Conservation (phyloP, 2,797 vertebrate species). For the Lithobates pipiens region DNA sequence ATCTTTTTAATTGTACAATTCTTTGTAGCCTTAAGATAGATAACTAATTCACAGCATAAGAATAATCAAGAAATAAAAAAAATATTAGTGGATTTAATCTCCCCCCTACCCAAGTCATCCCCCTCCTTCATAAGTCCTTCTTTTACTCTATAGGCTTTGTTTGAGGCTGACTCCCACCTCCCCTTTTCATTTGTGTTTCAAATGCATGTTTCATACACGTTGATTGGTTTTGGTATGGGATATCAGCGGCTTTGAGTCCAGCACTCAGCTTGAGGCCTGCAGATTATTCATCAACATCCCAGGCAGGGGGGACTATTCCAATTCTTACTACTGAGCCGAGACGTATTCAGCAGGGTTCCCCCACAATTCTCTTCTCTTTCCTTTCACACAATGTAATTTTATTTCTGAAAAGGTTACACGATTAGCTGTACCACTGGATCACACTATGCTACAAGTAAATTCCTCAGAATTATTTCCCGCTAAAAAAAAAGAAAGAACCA, state of each 20-base stretch:
- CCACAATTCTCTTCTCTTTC: conserved; percentile 58
- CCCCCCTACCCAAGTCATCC: conserved; percentile 57
- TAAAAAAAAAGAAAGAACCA: background rate
- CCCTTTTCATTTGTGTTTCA: conserved; percentile 80
- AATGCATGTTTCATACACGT: conserved; percentile 75
- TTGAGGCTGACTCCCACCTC: conserved; percentile 64
- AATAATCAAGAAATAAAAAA: conserved; percentile 68
- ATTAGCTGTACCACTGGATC: conserved; percentile 16
- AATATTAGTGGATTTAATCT: conserved; percentile 76
- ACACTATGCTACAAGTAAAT: background rate
- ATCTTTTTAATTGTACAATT: conserved; percentile 81
- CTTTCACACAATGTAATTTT: conserved; percentile 66
- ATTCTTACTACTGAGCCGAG: conserved; percentile 70
- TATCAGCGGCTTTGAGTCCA: conserved; percentile 75
- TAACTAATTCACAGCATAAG: conserved; percentile 72
- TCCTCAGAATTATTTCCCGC: conserved; percentile 7
- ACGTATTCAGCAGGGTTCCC: conserved; percentile 59
- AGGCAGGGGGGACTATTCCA: conserved; percentile 82
- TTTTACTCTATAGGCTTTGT: conserved; percentile 65
- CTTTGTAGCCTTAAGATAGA: conserved; percentile 79
- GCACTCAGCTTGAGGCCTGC: conserved; percentile 80
- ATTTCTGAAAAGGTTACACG: conserved; percentile 28
- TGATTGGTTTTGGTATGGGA: conserved; percentile 80
- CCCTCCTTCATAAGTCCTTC: conserved; percentile 60
- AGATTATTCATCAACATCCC: conserved; percentile 82